Conservation (phyloP, 2,797 vertebrate species). For the Pseudopleuronectes americanus region DNA sequence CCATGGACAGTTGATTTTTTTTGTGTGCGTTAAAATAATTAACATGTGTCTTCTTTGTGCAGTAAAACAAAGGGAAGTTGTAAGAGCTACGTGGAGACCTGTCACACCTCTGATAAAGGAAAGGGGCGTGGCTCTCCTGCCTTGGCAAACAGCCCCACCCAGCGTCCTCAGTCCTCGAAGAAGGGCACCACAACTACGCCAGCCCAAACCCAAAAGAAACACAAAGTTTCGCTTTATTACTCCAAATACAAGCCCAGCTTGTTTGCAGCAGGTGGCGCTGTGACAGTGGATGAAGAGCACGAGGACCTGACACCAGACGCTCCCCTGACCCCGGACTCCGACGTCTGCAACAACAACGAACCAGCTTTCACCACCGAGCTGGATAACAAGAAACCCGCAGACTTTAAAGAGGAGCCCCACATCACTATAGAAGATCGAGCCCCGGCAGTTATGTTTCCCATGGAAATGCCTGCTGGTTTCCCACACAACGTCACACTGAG, state of each 20-base stretch:
- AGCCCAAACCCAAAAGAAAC: slow-evolving; percentile 92
- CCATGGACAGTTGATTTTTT: not conserved
- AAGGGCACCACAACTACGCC: slow-evolving; percentile 84
- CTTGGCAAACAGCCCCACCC: slow-evolving; percentile 80
- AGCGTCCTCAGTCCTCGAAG: slow-evolving; percentile 88
- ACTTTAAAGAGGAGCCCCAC: slow-evolving; percentile 76
- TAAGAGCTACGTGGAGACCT: slow-evolving; percentile 92
- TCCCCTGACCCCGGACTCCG: slow-evolving; percentile 69
- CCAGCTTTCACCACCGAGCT: slow-evolving; percentile 66
- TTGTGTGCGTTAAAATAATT: slow-evolving; percentile 11
- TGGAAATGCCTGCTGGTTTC: slow-evolving; percentile 92
- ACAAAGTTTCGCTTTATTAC: slow-evolving; percentile 94
- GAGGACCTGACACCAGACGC: slow-evolving; percentile 74
- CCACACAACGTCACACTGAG: slow-evolving; percentile 83
- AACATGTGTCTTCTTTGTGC: slow-evolving; percentile 38
- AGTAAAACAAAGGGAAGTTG: slow-evolving; percentile 90
- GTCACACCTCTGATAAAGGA: slow-evolving; percentile 92
- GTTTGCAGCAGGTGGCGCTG: slow-evolving; percentile 42
- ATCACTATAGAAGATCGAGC: slow-evolving; percentile 71
- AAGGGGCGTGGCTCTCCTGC: slow-evolving; percentile 94
- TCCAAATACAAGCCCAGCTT: slow-evolving; percentile 89
- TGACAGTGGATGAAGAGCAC: slow-evolving; percentile 78
- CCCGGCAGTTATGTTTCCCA: slow-evolving; percentile 93
- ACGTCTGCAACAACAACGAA: slow-evolving; percentile 75
- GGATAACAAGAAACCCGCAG: slow-evolving; percentile 52